Evolutionary conservation across 1,140 invertebrate species (phyloP).

Genomic region (Leptinotarsa undecemlineata): DNA sequence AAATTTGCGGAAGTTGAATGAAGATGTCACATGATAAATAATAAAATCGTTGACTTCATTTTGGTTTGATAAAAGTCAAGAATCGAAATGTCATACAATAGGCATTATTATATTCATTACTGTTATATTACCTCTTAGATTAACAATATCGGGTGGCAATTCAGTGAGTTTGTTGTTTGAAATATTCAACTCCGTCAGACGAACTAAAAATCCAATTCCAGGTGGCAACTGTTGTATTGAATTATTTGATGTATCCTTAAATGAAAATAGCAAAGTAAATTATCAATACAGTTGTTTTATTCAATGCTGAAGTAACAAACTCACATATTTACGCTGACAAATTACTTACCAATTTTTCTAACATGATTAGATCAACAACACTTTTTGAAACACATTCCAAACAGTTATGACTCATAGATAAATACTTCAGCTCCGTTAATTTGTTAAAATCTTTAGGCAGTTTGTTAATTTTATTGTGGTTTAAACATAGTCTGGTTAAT

Average conservation of each 20-base stretch:
- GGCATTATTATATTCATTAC: too few relatives aligned
- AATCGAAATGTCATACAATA: too few relatives aligned
- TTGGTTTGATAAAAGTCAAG: too few relatives aligned
- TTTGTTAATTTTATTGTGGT: constrained; percentile 72
- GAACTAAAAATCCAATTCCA: constrained; percentile 75
- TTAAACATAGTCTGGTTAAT: constrained; percentile 77
- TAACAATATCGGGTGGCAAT: constrained; percentile 70
- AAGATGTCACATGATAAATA: too few relatives aligned
- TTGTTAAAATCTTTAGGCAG: constrained; percentile 69
- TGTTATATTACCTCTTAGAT: constrained; percentile 62
- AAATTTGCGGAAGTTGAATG: too few relatives aligned
- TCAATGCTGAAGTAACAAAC: neutral
- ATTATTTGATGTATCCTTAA: constrained; percentile 71
- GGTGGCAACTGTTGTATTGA: constrained; percentile 69
- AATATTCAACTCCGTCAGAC: constrained; percentile 76
- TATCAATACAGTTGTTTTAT: neutral
- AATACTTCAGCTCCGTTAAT: constrained; percentile 66
- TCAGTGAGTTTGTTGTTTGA: constrained; percentile 74
- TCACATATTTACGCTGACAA: constrained; percentile 14
- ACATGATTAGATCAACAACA: constrained; percentile 75
- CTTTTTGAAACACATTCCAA: constrained; percentile 60
- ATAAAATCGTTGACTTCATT: too few relatives aligned
- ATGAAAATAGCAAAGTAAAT: constrained; percentile 22
- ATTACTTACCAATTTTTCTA: constrained; percentile 65
- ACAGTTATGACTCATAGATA: constrained; percentile 74